Percentiles rank a stretch among this genome's conserved stretches.
Evolutionary conservation across 2,113 vertebrate genomes (phyloP).

Genomic region (Apeltes quadracus): DNA sequence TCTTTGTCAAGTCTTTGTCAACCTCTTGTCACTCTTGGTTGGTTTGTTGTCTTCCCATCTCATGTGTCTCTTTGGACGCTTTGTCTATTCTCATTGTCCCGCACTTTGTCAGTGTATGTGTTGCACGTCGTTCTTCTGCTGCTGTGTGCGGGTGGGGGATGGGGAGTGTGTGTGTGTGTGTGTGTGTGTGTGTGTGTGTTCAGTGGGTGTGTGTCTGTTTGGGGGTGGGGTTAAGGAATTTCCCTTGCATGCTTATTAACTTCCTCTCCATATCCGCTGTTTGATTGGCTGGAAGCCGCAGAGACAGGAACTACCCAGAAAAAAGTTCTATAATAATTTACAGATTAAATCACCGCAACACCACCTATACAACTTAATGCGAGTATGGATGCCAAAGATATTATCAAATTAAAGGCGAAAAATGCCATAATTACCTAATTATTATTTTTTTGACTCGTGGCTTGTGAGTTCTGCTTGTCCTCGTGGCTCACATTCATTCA

Average conservation of each 20-base stretch:
- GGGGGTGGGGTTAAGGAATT: slow-evolving; percentile 81
- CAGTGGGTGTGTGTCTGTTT: not conserved
- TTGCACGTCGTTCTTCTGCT: slow-evolving; percentile 68
- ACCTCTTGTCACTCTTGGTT: no score
- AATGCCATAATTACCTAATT: no score
- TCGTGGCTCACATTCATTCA: slow-evolving; percentile 11
- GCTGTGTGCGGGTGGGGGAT: slow-evolving; percentile 49
- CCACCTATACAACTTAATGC: slow-evolving; percentile 33
- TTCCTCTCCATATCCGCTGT: slow-evolving; percentile 74
- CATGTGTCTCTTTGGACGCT: slow-evolving; percentile 30
- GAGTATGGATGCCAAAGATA: slow-evolving; percentile 44
- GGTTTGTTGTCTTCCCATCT: slow-evolving; percentile 26
- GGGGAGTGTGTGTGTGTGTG: slow-evolving; percentile 6
- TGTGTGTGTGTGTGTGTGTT: not conserved
- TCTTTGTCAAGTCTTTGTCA: slow-evolving; percentile 21
- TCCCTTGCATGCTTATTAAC: slow-evolving; percentile 75
- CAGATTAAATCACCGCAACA: slow-evolving; percentile 70
- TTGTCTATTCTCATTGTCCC: slow-evolving; percentile 27
- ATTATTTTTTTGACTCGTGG: not conserved
- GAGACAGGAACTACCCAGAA: slow-evolving; percentile 76
- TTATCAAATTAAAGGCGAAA: slow-evolving; percentile 43
- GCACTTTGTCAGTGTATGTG: slow-evolving; percentile 29
- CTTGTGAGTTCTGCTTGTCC: slow-evolving; percentile 13
- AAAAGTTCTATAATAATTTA: slow-evolving; percentile 71
- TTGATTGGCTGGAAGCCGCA: slow-evolving; percentile 68